A percentile compares a stretch with the other conserved stretches of the same genome.
Evolutionary conservation across 2,888 invertebrate genomes (phyloP).

Genomic region (Ethmia dodecea): DNA sequence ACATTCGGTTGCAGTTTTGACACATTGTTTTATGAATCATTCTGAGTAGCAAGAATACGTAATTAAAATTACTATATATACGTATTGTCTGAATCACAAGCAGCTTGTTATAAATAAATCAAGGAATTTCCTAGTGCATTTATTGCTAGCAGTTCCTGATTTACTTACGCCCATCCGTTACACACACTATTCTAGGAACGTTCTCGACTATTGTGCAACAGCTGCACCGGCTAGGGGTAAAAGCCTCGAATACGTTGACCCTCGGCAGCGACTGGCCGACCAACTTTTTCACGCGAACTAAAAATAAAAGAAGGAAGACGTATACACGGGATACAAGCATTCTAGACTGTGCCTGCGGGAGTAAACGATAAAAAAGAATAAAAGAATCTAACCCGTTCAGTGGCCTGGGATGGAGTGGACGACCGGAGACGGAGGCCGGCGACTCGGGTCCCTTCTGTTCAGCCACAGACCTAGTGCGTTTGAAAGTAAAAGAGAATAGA

Average conservation of each 20-base stretch:
- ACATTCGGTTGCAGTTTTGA: too few relatives aligned
- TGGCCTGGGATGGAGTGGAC: conserved; percentile 47
- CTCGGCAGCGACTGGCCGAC: conserved; percentile 52
- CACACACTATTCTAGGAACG: conserved; percentile 52
- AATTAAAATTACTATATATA: too few relatives aligned
- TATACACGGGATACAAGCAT: conserved; percentile 54
- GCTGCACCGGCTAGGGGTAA: conserved; percentile 59
- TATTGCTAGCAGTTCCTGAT: too few relatives aligned
- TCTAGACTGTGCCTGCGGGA: conserved; percentile 48
- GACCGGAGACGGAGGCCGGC: conserved; percentile 34
- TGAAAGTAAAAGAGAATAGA: conserved; percentile 45
- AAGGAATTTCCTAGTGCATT: too few relatives aligned
- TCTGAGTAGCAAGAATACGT: too few relatives aligned
- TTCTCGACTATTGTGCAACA: conserved; percentile 71
- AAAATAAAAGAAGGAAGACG: conserved; percentile 67
- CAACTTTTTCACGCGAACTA: conserved; percentile 61
- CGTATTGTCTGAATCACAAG: too few relatives aligned
- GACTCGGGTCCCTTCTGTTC: conserved; percentile 35
- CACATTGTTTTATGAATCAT: too few relatives aligned
- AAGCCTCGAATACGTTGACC: conserved; percentile 67
- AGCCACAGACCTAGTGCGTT: conserved; percentile 33
- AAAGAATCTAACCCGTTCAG: conserved; percentile 57
- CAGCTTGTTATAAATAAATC: too few relatives aligned
- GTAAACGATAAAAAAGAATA: conserved; percentile 50
- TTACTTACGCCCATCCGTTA: too few relatives aligned